phyloP scores from a whole-genome alignment of 1,140 invertebrate species.

The Pinna nobilis region DNA sequence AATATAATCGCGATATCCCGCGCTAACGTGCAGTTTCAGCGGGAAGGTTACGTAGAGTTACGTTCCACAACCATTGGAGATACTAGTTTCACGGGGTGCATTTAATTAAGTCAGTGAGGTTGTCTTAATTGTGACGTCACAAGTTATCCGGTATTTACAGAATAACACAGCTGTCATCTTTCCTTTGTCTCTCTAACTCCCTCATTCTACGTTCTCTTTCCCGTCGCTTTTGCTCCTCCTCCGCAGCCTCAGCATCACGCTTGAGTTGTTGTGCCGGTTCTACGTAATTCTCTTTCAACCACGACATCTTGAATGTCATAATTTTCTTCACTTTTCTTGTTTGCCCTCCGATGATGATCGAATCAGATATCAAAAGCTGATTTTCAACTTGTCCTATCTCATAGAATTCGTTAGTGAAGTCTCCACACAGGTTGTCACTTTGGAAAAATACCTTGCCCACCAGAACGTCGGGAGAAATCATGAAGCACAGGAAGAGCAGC shows the following conservation, averaged over 20 bases:
- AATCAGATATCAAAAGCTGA: conserved; percentile 26
- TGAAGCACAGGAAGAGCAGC: conserved; percentile 28
- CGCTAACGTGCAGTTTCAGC: no score
- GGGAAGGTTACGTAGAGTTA: no score
- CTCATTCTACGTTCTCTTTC: no score
- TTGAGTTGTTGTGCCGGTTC: conserved; percentile 41
- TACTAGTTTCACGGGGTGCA: no score
- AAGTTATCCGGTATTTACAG: no score
- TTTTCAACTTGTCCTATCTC: conserved; percentile 36
- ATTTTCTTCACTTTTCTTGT: conserved; percentile 41
- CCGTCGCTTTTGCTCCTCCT: background rate
- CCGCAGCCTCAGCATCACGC: background rate
- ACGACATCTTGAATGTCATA: conserved; percentile 49
- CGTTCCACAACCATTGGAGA: no score
- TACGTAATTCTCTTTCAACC: conserved; percentile 42
- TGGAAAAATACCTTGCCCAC: conserved; percentile 47
- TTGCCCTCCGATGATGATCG: conserved; percentile 43
- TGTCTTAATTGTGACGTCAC: no score
- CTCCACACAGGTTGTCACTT: conserved; percentile 47
- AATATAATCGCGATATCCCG: no score
- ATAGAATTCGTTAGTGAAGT: conserved; percentile 44
- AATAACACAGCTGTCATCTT: conserved; percentile 2
- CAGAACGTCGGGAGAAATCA: conserved; percentile 35
- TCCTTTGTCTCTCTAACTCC: no score
- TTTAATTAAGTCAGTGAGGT: no score